phyloP scores from a whole-genome alignment of 2,113 vertebrate genomes.

The Dasyornis broadbenti region DNA sequence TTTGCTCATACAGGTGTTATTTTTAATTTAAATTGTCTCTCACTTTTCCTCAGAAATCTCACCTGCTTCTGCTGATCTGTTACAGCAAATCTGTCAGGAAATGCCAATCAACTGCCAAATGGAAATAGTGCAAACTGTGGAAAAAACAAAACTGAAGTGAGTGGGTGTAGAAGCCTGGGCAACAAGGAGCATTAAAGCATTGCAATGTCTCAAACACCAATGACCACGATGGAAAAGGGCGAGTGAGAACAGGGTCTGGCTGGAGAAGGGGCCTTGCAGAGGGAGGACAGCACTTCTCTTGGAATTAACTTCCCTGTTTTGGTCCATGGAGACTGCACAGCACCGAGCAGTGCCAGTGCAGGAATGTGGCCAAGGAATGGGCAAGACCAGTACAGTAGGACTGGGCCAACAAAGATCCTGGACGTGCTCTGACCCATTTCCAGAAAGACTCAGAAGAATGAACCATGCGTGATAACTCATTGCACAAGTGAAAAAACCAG shows the following conservation, averaged over 20 bases:
- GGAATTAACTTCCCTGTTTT: background rate
- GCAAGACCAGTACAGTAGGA: background rate
- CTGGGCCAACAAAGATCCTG: background rate
- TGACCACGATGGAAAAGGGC: background rate
- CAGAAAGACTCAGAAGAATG: background rate
- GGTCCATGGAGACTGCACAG: background rate
- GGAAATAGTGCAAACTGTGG: background rate
- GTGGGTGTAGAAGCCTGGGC: background rate
- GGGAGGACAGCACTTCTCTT: background rate
- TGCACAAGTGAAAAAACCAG: background rate
- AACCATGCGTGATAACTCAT: accelerated
- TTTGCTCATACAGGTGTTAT: background rate
- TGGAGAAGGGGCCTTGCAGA: background rate
- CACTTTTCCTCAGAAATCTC: background rate
- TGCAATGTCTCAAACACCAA: background rate
- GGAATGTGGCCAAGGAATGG: background rate
- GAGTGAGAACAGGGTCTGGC: background rate
- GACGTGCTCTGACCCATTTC: background rate
- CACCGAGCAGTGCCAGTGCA: background rate
- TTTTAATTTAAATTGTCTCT: constrained; percentile 11
- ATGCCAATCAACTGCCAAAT: background rate
- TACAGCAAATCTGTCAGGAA: background rate
- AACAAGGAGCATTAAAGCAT: background rate
- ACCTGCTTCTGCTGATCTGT: background rate
- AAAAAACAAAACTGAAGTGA: background rate